phyloP scores from a whole-genome alignment of 2,113 vertebrate species.

The Sus scrofa region T2T-Sscrofa CM000824.6:41711501-41712000 shows the following conservation, averaged over 20 bases:
- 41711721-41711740: slow-evolving; percentile 69
- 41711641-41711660: background rate
- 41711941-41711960: background rate
- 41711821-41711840: slow-evolving; percentile 62
- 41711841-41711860: slow-evolving; percentile 70
- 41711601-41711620: background rate
- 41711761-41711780: slow-evolving; percentile 78
- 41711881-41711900: slow-evolving; percentile 44
- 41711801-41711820: slow-evolving; percentile 41
- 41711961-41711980: background rate
- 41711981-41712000: slow-evolving; percentile 1
- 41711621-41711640: background rate
- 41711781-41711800: slow-evolving; percentile 47
- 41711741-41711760: slow-evolving; percentile 53
- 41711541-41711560: slow-evolving; percentile 61
- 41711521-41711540: slow-evolving; percentile 71
- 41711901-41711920: slow-evolving; percentile 72
- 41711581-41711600: background rate
- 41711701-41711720: background rate
- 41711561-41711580: slow-evolving; percentile 74
- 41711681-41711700: background rate
- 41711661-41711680: background rate
- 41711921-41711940: slow-evolving; percentile 22
- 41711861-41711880: slow-evolving; percentile 68
- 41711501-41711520: slow-evolving; percentile 66